Evolutionary conservation across 2,113 vertebrate genomes (phyloP).

Genomic region (Microtus richardsoni): DNA sequence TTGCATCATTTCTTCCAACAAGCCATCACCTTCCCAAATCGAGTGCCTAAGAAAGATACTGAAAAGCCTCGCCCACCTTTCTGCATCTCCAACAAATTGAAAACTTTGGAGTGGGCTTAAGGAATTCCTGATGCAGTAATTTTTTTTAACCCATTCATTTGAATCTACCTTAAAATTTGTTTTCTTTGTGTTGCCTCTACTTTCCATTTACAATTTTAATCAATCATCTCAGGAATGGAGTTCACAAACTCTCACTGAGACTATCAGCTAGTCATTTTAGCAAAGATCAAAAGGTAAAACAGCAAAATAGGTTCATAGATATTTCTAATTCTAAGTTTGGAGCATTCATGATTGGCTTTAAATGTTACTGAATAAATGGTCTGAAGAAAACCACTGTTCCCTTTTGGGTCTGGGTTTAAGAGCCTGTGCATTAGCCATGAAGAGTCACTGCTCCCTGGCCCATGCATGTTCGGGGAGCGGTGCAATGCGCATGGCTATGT

Average conservation of each 20-base stretch:
- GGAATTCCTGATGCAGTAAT: neutral
- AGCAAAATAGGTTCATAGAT: neutral
- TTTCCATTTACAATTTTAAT: neutral
- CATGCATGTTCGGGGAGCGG: neutral
- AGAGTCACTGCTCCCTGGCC: rapidly evolving
- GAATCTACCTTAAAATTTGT: neutral
- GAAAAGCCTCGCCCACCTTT: neutral
- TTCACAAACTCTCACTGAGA: neutral
- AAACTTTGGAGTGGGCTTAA: neutral
- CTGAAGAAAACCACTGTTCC: neutral
- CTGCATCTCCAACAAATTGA: neutral
- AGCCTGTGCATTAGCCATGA: neutral
- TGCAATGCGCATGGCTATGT: neutral
- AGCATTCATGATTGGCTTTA: neutral
- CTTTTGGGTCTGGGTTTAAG: neutral
- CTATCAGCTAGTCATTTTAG: neutral
- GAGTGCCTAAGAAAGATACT: neutral
- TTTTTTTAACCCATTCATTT: conserved; percentile 8
- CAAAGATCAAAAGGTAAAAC: neutral
- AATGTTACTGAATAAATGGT: neutral
- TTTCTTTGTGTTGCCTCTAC: neutral
- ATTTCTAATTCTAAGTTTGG: conserved; percentile 17
- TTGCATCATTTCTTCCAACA: neutral
- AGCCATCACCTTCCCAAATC: neutral
- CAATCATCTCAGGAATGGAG: neutral